Percentiles rank a stretch among this genome's conserved stretches.
phyloP scores from a whole-genome alignment of 2,888 invertebrate species.

The Hemithea aestivaria region DNA sequence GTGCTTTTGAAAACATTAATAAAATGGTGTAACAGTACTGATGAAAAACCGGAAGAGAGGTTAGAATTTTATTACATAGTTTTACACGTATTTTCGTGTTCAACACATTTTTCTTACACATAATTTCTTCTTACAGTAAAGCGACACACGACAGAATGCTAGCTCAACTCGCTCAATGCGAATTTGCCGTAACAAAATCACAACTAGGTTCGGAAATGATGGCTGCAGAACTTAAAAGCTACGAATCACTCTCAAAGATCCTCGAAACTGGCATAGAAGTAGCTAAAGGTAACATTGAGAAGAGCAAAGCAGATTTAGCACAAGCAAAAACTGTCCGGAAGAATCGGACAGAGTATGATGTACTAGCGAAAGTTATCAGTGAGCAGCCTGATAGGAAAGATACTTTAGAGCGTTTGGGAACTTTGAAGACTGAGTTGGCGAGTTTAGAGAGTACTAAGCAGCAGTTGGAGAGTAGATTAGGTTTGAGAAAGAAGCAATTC shows the following conservation, averaged over 20 bases:
- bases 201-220: constrained; percentile 89
- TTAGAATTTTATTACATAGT: too few species aligned
- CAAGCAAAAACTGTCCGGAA: constrained; percentile 92
- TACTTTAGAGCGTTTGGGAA: constrained; percentile 83
- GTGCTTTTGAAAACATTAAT: constrained; percentile 89
- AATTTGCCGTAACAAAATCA: constrained; percentile 92
- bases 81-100: too few species aligned
- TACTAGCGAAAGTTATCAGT: constrained; percentile 93
- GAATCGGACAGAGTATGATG: constrained; percentile 95
- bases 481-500: constrained; percentile 92
- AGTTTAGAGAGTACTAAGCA: constrained; percentile 84
- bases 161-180: constrained; percentile 91
- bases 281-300: constrained; percentile 89
- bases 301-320: constrained; percentile 88
- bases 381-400: constrained; percentile 93
- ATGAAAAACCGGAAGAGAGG: constrained; percentile 84
- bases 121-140: constrained; percentile 69
- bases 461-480: constrained; percentile 86
- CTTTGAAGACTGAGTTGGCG: constrained; percentile 85
- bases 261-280: constrained; percentile 89
- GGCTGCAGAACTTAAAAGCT: constrained; percentile 89
- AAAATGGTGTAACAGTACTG: constrained; percentile 86
- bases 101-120: too few species aligned
- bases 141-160: constrained; percentile 88
- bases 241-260: constrained; percentile 86